Evolutionary conservation across 2,113 vertebrate genomes (phyloP).

Genomic region (Sylvilagus bachmani): DNA sequence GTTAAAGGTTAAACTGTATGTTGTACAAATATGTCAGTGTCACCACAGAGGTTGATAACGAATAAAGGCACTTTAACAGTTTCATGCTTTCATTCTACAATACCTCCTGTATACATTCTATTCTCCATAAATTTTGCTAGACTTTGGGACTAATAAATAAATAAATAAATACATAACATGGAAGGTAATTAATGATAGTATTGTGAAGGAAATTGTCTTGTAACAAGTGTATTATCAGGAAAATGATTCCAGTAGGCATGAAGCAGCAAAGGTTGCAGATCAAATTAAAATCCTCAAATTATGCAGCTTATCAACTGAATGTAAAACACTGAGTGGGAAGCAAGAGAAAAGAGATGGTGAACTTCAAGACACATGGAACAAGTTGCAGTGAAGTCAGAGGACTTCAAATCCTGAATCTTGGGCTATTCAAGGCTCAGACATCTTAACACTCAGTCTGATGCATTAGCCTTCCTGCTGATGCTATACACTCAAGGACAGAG

Average conservation of each 20-base stretch:
- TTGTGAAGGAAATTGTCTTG: background rate
- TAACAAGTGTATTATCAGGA: background rate
- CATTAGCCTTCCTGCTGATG: accelerated
- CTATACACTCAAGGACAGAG: too few relatives aligned
- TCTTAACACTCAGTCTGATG: background rate
- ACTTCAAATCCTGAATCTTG: background rate
- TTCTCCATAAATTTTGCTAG: background rate
- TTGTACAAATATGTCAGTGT: background rate
- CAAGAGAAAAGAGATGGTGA: background rate
- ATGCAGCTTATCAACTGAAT: background rate
- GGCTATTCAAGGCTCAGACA: accelerated
- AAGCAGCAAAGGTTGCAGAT: background rate
- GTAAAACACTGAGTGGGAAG: background rate
- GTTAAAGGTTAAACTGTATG: background rate
- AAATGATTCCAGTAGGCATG: background rate
- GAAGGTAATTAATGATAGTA: background rate
- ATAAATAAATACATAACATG: background rate
- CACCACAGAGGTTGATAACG: background rate
- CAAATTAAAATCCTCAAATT: background rate
- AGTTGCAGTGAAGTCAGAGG: accelerated
- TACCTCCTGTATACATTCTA: background rate
- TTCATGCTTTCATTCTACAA: background rate
- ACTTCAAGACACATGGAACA: background rate
- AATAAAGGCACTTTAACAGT: background rate
- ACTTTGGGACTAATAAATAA: background rate